Percentiles rank a stretch among this genome's conserved stretches.
These are phyloP conservation scores for Drosophila kanekoi DNA, from an alignment of 2,888 invertebrate genomes.

Conservation along the genomic window DNA sequence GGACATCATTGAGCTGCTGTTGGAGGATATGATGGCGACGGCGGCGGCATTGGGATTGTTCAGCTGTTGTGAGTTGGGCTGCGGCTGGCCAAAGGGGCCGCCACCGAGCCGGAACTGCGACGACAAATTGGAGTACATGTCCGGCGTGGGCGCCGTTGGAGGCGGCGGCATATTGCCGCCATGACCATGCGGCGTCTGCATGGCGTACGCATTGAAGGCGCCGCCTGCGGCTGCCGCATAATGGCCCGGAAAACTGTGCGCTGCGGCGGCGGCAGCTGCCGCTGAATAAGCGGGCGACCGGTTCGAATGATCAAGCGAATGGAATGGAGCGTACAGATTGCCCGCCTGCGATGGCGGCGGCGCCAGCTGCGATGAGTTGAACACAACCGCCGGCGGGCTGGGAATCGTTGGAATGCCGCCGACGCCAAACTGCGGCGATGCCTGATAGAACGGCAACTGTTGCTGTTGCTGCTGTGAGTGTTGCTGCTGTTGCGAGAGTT, in stretches of 20 bases:
- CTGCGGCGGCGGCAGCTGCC: constrained; percentile 88
- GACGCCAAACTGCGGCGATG: constrained; percentile 89
- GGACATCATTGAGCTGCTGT: constrained; percentile 95
- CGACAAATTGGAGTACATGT: constrained; percentile 89
- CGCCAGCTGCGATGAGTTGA: constrained; percentile 92
- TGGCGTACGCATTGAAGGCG: constrained; percentile 89
- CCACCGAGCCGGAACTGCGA: constrained; percentile 88
- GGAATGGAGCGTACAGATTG: constrained; percentile 93
- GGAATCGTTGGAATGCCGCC: constrained; percentile 94
- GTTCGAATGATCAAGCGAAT: constrained; percentile 88
- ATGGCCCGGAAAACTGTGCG: constrained; percentile 86
- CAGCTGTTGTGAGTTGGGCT: constrained; percentile 89
- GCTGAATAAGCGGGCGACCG: constrained; percentile 93
- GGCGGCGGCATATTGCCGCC: constrained; percentile 85
- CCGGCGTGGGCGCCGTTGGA: constrained; percentile 89
- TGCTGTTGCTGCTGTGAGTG: constrained; percentile 83
- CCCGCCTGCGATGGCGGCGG: constrained; percentile 89
- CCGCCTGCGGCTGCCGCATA: constrained; percentile 86
- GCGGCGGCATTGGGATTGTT: constrained; percentile 91
- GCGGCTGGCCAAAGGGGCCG: constrained; percentile 83
- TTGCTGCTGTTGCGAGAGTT: constrained; percentile 83
- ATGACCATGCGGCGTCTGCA: constrained; percentile 85
- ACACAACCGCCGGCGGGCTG: constrained; percentile 91
- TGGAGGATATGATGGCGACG: constrained; percentile 92
- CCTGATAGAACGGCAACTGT: constrained; percentile 87